Evolutionary conservation across 2,888 invertebrate species (phyloP).

Genomic region (Melanargia galathea): DNA sequence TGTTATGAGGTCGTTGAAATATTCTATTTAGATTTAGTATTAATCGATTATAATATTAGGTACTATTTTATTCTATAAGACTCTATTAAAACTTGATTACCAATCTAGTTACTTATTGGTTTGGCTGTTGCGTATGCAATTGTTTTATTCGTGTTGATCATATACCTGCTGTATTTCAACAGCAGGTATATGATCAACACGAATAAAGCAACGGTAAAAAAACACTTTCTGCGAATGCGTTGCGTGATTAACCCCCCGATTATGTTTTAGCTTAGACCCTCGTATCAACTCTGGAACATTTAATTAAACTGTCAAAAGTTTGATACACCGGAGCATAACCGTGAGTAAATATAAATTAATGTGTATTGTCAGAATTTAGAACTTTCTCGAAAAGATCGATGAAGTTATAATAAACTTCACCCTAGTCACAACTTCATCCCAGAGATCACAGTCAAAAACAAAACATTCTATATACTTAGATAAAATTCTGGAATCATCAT

Average conservation of each 20-base stretch:
- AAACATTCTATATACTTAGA: no score
- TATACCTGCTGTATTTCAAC: neutral
- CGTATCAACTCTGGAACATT: conserved; percentile 14
- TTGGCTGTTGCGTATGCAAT: no score
- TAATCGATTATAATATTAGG: no score
- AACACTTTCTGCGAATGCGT: neutral
- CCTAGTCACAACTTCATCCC: neutral
- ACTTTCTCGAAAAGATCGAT: conserved; percentile 3
- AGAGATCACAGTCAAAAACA: neutral
- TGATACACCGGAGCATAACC: conserved; percentile 1
- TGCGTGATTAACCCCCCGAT: conserved; percentile 5
- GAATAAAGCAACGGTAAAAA: neutral
- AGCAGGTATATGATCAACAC: no score
- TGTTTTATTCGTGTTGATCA: no score
- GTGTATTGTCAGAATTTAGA: neutral
- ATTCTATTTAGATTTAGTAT: no score
- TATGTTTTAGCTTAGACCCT: neutral
- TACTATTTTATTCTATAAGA: no score
- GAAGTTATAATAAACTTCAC: neutral
- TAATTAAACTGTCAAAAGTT: conserved; percentile 22
- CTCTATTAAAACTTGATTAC: no score
- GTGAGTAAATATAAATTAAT: conserved; percentile 16
- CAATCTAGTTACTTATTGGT: no score
- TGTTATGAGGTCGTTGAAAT: no score
- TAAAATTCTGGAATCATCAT: no score